Percentiles rank a stretch among this genome's conserved stretches.
Evolutionary conservation across 2,797 vertebrate species (phyloP).

Genomic region (Darevskia nairensis): DNA sequence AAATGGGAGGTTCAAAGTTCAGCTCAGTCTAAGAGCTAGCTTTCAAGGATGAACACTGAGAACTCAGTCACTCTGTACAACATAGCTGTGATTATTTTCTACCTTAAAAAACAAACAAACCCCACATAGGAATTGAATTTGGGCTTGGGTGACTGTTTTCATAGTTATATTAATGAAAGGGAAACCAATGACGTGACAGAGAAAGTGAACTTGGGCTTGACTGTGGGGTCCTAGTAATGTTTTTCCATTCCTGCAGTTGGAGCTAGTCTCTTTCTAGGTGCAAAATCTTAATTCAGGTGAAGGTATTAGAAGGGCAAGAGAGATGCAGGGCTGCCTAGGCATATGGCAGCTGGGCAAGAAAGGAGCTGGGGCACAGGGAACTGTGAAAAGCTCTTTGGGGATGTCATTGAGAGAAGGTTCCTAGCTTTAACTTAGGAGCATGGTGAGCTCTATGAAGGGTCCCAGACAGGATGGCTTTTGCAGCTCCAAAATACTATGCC

Average conservation of each 20-base stretch:
- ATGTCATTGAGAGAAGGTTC: neutral
- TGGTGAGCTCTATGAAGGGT: too few species aligned
- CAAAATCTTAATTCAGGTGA: neutral
- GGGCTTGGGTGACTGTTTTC: neutral
- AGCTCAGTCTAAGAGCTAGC: neutral
- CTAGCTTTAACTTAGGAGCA: too few species aligned
- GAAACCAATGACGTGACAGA: neutral
- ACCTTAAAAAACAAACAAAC: neutral
- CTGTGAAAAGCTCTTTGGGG: neutral
- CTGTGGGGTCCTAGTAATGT: neutral
- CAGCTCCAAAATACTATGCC: neutral
- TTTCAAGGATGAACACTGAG: neutral
- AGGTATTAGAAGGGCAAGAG: neutral
- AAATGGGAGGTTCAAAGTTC: neutral
- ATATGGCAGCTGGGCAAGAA: neutral
- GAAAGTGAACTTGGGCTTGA: neutral
- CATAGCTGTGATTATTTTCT: neutral
- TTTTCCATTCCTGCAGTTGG: neutral
- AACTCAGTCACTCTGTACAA: neutral
- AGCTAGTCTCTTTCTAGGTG: neutral
- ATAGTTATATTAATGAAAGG: neutral
- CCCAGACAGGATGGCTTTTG: too few species aligned
- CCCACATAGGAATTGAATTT: neutral
- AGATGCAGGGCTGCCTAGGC: neutral
- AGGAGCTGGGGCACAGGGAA: neutral